A percentile compares a stretch with the other conserved stretches of the same genome.
Conservation (phyloP, 1,140 invertebrate species). For the Branchinecta lynchi region DNA sequence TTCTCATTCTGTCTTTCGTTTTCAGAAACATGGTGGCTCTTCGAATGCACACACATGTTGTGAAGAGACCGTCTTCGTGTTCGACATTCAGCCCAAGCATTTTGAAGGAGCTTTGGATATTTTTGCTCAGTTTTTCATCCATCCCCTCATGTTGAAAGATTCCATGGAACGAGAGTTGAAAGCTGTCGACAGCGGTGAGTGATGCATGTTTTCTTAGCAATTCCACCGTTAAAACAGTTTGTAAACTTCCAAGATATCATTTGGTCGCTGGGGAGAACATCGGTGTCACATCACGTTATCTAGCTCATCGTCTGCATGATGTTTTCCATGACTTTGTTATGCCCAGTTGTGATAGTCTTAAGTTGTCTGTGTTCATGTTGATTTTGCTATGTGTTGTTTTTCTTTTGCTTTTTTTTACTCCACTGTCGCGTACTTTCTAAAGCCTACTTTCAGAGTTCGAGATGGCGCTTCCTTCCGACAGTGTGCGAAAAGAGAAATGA, state of each 20-base stretch:
- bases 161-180: conserved; percentile 79
- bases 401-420: no score
- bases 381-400: no score
- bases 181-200: conserved; percentile 68
- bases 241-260: no score
- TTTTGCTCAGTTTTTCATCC: conserved; percentile 79
- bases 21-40: conserved; percentile 52
- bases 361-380: no score
- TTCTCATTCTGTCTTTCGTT: neutral
- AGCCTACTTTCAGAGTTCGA: conserved; percentile 46
- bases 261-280: no score
- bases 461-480: conserved; percentile 49
- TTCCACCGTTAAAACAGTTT: no score
- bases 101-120: conserved; percentile 56
- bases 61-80: conserved; percentile 71
- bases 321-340: no score
- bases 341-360: no score
- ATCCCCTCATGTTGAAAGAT: conserved; percentile 66
- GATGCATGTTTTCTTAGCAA: neutral
- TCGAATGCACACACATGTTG: conserved; percentile 68
- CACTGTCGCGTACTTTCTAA: no score
- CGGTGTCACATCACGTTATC: no score
- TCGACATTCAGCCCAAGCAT: conserved; percentile 64
- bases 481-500: conserved; percentile 46
- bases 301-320: no score